Evolutionary conservation across 2,888 invertebrate genomes (phyloP), one percentile per base, ranked within the genome.

Genomic region (Entomobrya multifasciata): DNA sequence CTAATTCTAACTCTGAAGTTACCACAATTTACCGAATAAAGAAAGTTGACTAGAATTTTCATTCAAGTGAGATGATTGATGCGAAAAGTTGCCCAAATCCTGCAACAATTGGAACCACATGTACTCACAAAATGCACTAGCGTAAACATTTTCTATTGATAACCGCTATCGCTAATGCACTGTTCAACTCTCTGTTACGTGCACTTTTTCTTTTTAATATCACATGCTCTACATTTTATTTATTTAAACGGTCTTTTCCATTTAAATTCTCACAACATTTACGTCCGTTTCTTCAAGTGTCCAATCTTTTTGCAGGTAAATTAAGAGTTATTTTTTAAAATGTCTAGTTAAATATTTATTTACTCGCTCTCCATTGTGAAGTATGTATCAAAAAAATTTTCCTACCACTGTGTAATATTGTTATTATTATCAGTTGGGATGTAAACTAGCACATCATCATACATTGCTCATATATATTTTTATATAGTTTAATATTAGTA

Each of bases 381-480:
- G 72, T 72, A 20, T 60, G 60, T 49, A 41, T 52, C 70, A 78
- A 78, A 62, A 78, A 77, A 60, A n/a, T n/a, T 36, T 84, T 65
- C 72, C 79, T 85, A 79, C 70, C 57, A 78, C 83, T 76, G 74
- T 76, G 44, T 65, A 49, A 30, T 77, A 36, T 85, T 85, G 57
- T 85, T 85, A 78, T 78, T 79, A 85, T 72, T 85, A 78, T 78
- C 78, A 78, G 77, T 78, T 85, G 67, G 84, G 84, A 67, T 85
- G 72, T 85, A 85, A 85, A 85, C 85, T 85, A 72, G 85, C 41
- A 78, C 79, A 79, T 67, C 77, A 79, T 22, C 17, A 52, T 60
- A n/a, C 2, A 70, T 70, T 27, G n/a, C 10, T 5, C n/a, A 36
- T 36, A 36, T 41, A 36, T 20, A 20, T 41, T 13, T 47, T 22